phyloP scores from a whole-genome alignment of 2,113 vertebrate genomes.

The Protobothrops flavoviridis region DNA sequence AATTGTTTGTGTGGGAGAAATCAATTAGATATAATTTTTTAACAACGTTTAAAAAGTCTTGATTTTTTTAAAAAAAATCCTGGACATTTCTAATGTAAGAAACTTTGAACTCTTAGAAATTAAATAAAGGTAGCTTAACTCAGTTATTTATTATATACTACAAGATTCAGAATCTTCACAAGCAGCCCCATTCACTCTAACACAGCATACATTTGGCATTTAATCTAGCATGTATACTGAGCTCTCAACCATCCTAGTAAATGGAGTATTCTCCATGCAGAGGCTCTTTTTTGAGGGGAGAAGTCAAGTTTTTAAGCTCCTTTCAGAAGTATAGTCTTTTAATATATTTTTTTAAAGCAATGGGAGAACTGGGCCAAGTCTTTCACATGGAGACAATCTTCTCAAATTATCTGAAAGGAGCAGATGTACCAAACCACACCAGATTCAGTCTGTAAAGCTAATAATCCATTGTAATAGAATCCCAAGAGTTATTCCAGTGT shows the following conservation, averaged over 20 bases:
- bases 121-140: neutral
- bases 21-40: neutral
- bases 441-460: neutral
- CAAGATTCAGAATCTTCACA: neutral
- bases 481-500: neutral
- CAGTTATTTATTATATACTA: neutral
- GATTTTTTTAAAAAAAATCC: neutral
- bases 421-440: slow-evolving; percentile 3
- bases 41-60: neutral
- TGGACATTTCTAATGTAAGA: neutral
- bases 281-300: neutral
- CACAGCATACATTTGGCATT: neutral
- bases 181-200: neutral
- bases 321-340: neutral
- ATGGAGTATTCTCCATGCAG: neutral
- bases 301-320: neutral
- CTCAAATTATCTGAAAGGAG: slow-evolving; percentile 49
- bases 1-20: neutral
- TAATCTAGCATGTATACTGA: neutral
- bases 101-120: neutral
- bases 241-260: neutral
- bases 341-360: neutral
- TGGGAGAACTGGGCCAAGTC: neutral
- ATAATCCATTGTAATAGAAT: neutral
- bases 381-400: neutral